A percentile compares a stretch with the other conserved stretches of the same genome.
phyloP scores from a whole-genome alignment of 2,113 vertebrate species.

The Macquaria australasica region DNA sequence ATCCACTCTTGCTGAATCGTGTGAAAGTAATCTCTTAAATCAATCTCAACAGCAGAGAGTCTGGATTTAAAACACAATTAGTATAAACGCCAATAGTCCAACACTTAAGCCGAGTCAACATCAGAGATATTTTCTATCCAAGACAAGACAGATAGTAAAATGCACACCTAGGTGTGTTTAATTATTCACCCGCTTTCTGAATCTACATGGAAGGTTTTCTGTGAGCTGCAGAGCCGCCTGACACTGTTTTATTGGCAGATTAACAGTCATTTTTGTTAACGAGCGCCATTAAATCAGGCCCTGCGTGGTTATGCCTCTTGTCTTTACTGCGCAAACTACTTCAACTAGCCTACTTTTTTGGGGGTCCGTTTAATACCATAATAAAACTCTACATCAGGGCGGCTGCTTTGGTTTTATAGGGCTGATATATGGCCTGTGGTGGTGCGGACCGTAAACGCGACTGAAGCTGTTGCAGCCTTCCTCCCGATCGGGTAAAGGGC shows the following conservation, averaged over 20 bases:
- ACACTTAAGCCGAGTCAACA: slow-evolving; percentile 20
- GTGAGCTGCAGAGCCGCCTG: slow-evolving; percentile 40
- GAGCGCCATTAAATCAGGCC: slow-evolving; percentile 77
- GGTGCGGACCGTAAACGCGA: slow-evolving; percentile 76
- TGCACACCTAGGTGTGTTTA: slow-evolving; percentile 47
- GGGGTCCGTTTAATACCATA: slow-evolving; percentile 84
- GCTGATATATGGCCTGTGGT: slow-evolving; percentile 88
- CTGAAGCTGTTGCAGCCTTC: slow-evolving; percentile 57
- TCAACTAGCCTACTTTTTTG: slow-evolving; percentile 79
- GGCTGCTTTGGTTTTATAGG: slow-evolving; percentile 88
- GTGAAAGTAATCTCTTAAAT: slow-evolving; percentile 22
- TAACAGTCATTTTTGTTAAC: slow-evolving; percentile 83
- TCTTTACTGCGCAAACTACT: slow-evolving; percentile 83
- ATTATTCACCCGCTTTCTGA: slow-evolving; percentile 51
- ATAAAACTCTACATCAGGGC: slow-evolving; percentile 87
- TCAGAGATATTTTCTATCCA: slow-evolving; percentile 15
- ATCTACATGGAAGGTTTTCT: slow-evolving; percentile 12
- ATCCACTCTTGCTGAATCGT: slow-evolving; percentile 14
- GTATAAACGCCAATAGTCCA: neutral
- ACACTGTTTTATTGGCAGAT: slow-evolving; percentile 79
- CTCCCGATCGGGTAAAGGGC: slow-evolving; percentile 38
- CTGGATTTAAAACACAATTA: slow-evolving; percentile 52
- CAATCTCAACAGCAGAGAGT: slow-evolving; percentile 27
- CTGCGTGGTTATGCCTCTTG: slow-evolving; percentile 71
- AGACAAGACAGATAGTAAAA: slow-evolving; percentile 37